A percentile compares a stretch with the other conserved stretches of the same genome.
Conservation (phyloP, 2,113 vertebrate species). For the Ahaetulla prasina region DNA sequence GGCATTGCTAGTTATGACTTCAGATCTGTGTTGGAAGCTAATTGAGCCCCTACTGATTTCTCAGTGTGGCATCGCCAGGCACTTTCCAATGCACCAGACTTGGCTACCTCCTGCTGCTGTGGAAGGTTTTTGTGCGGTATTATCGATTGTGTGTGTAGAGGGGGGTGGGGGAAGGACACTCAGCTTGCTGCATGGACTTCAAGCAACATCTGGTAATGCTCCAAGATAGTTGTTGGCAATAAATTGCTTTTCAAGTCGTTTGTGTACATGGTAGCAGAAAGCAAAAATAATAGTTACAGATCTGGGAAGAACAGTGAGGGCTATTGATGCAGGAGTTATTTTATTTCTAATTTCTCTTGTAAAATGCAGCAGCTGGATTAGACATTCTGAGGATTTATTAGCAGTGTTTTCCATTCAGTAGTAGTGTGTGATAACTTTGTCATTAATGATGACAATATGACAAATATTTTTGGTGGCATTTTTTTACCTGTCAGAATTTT, state of each 20-base stretch:
- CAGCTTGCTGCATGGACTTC: neutral
- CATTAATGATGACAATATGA: neutral
- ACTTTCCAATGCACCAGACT: neutral
- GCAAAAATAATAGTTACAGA: neutral
- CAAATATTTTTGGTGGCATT: neutral
- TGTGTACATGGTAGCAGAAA: conserved; percentile 13
- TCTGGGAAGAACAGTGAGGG: neutral
- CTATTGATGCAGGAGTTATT: neutral
- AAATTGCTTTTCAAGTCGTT: conserved; percentile 44
- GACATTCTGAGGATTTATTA: neutral
- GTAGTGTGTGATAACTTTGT: neutral
- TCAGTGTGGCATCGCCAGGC: neutral
- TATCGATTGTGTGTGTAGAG: neutral
- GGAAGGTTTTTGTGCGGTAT: neutral
- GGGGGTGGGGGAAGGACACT: neutral
- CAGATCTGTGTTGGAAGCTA: neutral
- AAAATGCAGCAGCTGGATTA: neutral
- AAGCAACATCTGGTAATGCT: neutral
- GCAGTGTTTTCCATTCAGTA: fast-evolving
- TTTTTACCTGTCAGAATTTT: neutral
- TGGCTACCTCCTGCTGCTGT: neutral
- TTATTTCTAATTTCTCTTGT: neutral
- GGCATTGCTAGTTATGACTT: neutral
- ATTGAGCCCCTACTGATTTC: neutral
- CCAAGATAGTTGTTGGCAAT: conserved; percentile 33